Evolutionary conservation across 2,888 invertebrate species (phyloP).

Genomic region (Lamellibrachia satsuma): DNA sequence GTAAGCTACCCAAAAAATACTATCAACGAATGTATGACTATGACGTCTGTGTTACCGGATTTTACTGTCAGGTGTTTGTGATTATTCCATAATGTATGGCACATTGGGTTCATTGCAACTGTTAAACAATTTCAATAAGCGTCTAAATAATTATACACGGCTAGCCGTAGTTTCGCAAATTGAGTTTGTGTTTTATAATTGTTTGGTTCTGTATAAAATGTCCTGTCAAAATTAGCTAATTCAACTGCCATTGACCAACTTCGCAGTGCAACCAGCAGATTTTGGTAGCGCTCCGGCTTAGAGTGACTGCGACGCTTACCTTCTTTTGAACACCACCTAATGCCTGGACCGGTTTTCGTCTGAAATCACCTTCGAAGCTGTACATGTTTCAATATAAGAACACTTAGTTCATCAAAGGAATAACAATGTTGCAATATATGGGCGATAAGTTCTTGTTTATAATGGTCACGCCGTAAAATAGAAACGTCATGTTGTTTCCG

Average conservation of each 20-base stretch:
- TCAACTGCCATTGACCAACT: background rate
- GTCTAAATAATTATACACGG: background rate
- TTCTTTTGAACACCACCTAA: slow-evolving; percentile 77
- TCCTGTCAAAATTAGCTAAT: background rate
- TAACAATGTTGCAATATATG: background rate
- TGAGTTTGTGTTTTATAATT: background rate
- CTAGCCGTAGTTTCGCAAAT: background rate
- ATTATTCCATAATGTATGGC: too few relatives aligned
- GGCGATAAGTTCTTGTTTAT: slow-evolving; percentile 17
- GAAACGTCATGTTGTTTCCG: slow-evolving; percentile 4
- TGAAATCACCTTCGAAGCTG: slow-evolving; percentile 90
- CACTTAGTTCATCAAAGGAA: background rate
- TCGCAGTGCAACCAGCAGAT: background rate
- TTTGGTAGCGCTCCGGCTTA: background rate
- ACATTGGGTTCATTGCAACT: too few relatives aligned
- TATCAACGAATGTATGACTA: background rate
- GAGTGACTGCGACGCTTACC: slow-evolving; percentile 37
- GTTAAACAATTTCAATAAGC: background rate
- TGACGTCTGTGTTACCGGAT: background rate
- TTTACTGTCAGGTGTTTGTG: too few relatives aligned
- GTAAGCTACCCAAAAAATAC: too few relatives aligned
- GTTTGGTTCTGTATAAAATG: slow-evolving; percentile 4
- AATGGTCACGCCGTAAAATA: slow-evolving; percentile 17
- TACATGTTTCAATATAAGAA: slow-evolving; percentile 65
- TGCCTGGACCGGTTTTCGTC: slow-evolving; percentile 87